Percentiles rank a stretch among this genome's conserved stretches.
Evolutionary conservation across 2,888 invertebrate species (phyloP).

Genomic region (Machimus atricapillus): DNA sequence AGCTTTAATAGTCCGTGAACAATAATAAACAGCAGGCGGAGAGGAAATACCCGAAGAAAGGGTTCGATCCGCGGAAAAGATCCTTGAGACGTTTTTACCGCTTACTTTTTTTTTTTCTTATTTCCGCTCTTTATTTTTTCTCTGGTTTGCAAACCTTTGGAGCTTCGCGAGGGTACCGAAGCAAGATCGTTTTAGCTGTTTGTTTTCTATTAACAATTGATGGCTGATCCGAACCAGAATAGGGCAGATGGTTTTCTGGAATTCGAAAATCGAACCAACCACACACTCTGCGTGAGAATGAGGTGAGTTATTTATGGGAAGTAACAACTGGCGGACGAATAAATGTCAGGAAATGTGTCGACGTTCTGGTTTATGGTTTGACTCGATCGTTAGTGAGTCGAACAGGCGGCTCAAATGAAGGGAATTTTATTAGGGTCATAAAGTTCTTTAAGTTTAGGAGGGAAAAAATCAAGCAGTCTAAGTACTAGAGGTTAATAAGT

Average conservation of each 20-base stretch:
- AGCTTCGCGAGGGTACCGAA: background rate
- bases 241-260: conserved; percentile 4
- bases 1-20: background rate
- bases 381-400: background rate
- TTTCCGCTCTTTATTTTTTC: background rate
- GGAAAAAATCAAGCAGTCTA: background rate
- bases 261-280: background rate
- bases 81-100: background rate
- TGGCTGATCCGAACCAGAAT: background rate
- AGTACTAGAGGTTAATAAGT: background rate
- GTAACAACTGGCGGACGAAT: background rate
- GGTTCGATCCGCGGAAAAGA: background rate
- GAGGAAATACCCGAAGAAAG: background rate
- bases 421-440: background rate
- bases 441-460: background rate
- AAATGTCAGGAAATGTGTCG: background rate
- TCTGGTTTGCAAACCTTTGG: background rate
- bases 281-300: background rate
- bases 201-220: background rate
- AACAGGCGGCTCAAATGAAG: background rate
- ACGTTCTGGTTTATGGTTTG: background rate
- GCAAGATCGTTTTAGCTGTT: background rate
- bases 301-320: conserved; percentile 16
- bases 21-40: background rate
- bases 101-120: background rate